A percentile compares a stretch with the other conserved stretches of the same genome.
phyloP scores from a whole-genome alignment of 1,140 invertebrate species.

The Lamellibrachia luymesi region DNA sequence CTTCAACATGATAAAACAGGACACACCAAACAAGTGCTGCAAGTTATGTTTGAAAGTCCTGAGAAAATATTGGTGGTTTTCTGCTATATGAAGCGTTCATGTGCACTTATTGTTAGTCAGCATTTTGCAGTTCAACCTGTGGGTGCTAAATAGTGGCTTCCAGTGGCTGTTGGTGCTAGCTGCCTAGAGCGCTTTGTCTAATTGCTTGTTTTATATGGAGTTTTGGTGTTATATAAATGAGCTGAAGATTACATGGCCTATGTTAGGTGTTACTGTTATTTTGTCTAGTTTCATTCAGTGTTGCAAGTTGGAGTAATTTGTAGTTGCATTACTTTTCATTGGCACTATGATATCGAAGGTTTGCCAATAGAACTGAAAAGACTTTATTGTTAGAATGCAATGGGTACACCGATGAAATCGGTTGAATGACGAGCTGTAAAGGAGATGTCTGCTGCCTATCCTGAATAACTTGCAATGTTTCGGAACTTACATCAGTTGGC shows the following conservation, averaged over 20 bases:
- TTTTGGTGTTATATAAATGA: not conserved
- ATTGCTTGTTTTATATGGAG: not conserved
- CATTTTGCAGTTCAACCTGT: not conserved
- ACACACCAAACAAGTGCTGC: not conserved
- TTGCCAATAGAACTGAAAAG: not conserved
- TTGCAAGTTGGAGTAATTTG: not conserved
- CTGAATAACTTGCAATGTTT: not conserved
- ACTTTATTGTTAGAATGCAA: not conserved
- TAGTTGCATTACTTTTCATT: constrained; percentile 5
- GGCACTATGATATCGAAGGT: not conserved
- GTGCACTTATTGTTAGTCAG: not conserved
- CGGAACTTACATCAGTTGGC: not conserved
- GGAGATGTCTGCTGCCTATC: not conserved
- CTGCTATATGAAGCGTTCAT: not conserved
- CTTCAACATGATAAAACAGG: not conserved
- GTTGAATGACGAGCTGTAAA: not conserved
- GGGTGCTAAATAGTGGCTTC: not conserved
- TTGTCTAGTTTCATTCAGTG: not conserved
- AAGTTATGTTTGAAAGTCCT: not conserved
- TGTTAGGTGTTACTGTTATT: not conserved
- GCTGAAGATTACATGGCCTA: not conserved
- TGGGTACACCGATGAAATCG: not conserved
- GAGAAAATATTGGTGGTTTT: not conserved
- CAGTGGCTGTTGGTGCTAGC: not conserved
- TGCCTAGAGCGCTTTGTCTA: not conserved